Base-by-base conservation (phyloP, 2,888 invertebrate species). In the Pandemis heparana region DNA sequence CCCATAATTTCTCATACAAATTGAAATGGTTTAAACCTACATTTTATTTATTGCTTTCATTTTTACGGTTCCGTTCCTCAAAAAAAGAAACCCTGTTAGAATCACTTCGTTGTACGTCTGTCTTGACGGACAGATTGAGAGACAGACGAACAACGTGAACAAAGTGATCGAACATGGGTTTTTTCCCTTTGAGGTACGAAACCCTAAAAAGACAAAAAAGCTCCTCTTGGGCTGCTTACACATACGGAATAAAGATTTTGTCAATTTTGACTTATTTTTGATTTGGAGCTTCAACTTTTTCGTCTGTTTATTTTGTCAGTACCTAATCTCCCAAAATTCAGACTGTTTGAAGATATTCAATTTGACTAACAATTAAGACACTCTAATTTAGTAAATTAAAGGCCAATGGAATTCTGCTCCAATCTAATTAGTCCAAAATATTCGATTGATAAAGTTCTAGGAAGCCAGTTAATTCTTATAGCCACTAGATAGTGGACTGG, bases 381-480 rank as follows among this genome's bases (percentile, higher is more conserved):
- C 12, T 43, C 8, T 62, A 43, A 43, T 18, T 43, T 23, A 12
- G 23, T 32, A 32, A 32, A 41, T 56, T 23, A 56, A 56, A 56
- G 23, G 23, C 12, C 18, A 56, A 23, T 10, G 9, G 10, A 53
- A 18, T 56, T 23, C 7, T 23, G 1, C 56, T 56, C 12, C 23
- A 18, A 7, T 56, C 10, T 23, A 23, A 56, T 56, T 23, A 23
- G 23, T 12, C 10, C 5, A 56, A 12, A 18, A 43, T 23, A 23
- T 23, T 56, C 8, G n/a, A n/a, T 16, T 16, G 51, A 56, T 56
- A 5, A 53, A 16, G 53, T 18, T 16, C 18, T 5, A 56, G 23
- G 23, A 56, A 56, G 43, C 16, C 62, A 23, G 9, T 23, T 10
- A 43, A 66, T 66, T 53, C 12, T 56, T 66, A 12, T 16, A 65